Evolutionary conservation across 2,888 invertebrate species (phyloP).

Genomic region (Oscheius sp.): DNA sequence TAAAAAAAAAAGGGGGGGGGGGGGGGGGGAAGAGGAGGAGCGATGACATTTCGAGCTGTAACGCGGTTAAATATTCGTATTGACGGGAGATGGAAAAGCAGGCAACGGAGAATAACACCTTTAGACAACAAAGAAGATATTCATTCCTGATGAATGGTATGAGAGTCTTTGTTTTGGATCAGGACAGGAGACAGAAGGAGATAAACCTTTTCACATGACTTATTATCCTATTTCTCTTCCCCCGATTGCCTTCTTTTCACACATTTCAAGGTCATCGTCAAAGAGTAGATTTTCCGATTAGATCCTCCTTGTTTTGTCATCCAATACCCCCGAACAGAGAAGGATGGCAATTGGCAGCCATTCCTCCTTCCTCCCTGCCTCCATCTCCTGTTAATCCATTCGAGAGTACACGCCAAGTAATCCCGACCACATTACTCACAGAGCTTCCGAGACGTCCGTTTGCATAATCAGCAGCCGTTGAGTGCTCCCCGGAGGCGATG

Average conservation of each 20-base stretch:
- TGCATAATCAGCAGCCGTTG: slow-evolving; percentile 27
- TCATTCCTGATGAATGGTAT: too few species aligned
- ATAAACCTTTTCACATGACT: neutral
- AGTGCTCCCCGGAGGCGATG: slow-evolving; percentile 13
- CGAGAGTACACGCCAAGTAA: neutral
- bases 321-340: slow-evolving; percentile 15
- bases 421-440: slow-evolving; percentile 17
- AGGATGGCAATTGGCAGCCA: slow-evolving; percentile 5
- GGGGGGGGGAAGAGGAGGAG: too few species aligned
- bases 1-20: neutral
- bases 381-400: slow-evolving; percentile 20
- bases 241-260: too few species aligned
- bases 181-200: neutral
- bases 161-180: too few species aligned
- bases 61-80: too few species aligned
- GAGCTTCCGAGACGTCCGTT: slow-evolving; percentile 4
- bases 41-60: too few species aligned
- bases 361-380: neutral
- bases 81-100: too few species aligned
- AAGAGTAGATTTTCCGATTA: neutral
- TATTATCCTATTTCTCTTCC: too few species aligned
- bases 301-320: slow-evolving; percentile 15
- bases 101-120: too few species aligned
- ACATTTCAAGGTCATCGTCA: neutral
- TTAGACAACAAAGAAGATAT: too few species aligned